Conservation (phyloP, 2,113 vertebrate genomes). For the Trochalopteron elliotii region DNA sequence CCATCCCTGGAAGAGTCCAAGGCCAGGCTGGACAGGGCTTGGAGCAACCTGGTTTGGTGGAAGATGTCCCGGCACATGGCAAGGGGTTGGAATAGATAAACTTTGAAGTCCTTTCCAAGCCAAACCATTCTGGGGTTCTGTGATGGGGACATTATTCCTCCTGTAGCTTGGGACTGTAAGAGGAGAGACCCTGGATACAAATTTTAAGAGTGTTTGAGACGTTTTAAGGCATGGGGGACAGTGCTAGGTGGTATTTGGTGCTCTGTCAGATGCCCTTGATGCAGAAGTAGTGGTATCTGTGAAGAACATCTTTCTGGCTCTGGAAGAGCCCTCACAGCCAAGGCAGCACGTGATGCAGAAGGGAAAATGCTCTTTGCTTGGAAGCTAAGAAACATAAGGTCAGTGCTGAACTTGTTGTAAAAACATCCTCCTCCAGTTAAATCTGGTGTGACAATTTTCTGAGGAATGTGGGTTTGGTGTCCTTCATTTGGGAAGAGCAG, state of each 20-base stretch:
- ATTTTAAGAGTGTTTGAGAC: neutral
- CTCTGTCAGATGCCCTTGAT: neutral
- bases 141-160: neutral
- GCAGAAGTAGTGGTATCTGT: neutral
- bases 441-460: neutral
- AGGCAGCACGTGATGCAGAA: neutral
- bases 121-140: neutral
- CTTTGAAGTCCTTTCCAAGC: neutral
- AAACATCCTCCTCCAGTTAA: neutral
- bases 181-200: neutral
- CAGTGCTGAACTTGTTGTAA: neutral
- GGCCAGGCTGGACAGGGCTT: accelerated
- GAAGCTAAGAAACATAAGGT: neutral
- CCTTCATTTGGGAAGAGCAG: neutral
- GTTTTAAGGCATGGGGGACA: neutral
- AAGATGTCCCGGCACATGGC: neutral
- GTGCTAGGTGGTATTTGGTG: accelerated
- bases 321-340: accelerated
- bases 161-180: neutral
- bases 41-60: accelerated
- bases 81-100: neutral
- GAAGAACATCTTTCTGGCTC: neutral
- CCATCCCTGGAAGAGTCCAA: neutral
- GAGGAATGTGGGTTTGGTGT: neutral
- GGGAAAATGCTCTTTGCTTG: neutral